phyloP scores from a whole-genome alignment of 1,140 invertebrate genomes.

The Sinella curviseta region DNA sequence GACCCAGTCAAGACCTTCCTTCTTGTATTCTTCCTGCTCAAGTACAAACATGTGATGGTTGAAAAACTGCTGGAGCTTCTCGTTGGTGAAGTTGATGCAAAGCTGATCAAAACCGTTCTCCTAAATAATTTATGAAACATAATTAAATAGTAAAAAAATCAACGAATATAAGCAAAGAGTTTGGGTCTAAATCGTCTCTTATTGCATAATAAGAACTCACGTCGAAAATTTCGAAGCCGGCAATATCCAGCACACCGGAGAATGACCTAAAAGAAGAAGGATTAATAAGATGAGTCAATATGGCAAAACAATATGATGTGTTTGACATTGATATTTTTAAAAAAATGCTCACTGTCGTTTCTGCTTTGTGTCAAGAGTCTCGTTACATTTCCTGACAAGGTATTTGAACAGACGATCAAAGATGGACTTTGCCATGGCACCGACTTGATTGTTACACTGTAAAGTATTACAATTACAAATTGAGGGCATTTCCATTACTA shows the following conservation, averaged over 20 bases:
- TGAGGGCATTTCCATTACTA: neutral
- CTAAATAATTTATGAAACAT: neutral
- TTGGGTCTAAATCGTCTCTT: no score
- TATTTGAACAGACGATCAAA: conserved; percentile 61
- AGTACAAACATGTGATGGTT: conserved; percentile 99
- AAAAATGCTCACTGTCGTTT: no score
- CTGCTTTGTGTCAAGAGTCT: conserved; percentile 52
- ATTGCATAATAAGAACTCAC: no score
- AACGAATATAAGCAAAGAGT: no score
- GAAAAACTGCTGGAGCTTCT: conserved; percentile 99
- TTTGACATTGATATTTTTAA: conserved; percentile 55
- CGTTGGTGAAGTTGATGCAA: conserved; percentile 99
- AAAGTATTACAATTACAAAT: neutral
- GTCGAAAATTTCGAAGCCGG: conserved; percentile 69
- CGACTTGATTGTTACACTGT: conserved; percentile 53
- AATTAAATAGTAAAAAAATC: no score
- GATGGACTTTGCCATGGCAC: conserved; percentile 60
- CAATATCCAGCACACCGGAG: conserved; percentile 65
- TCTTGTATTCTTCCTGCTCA: conserved; percentile 83
- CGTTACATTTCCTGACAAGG: conserved; percentile 61
- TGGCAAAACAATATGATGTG: conserved; percentile 56
- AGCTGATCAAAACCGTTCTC: conserved; percentile 74
- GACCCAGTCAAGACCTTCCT: conserved; percentile 59
- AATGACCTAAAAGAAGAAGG: conserved; percentile 2
- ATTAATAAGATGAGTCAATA: conserved; percentile 53